Base-by-base conservation (phyloP, 2,113 vertebrate species). In the Oxyura jamaicensis region DNA sequence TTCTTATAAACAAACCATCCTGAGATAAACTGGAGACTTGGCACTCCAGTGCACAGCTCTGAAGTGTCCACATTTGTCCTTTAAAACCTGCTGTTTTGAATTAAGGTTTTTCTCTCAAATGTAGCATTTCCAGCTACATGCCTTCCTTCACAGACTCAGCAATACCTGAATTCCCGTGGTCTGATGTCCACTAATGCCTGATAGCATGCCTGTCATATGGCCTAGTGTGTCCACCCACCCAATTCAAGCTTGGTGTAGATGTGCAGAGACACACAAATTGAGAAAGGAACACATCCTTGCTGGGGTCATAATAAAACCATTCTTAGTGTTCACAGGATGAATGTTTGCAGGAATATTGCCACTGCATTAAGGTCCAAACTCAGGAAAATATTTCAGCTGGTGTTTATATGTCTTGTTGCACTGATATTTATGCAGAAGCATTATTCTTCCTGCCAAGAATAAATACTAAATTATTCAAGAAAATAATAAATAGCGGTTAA, bases 1-100 rank as follows among this genome's bases (percentile, higher is more conserved):
- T 74, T 77, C 77, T 65, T 86, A 67, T 83, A 93, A 86, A 83
- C 50, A 91, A 95, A 90, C 17, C 25, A 39, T 79, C 66, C 76
- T 73, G 69, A 78, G 66, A 93, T 53, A 82, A 95, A 82, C 48
- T 58, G 80, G 41, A 92, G 93, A 71, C 58, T 84, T 94, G 73
- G 76, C 66, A 53, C 41, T 84, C 26, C 65, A 69, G 46, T 42
- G 52, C 53, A 65, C 26, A 84, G 48, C 39, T 82, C 73, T 68
- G 46, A 56, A 79, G 58, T 6, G 44, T 53, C 39, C 23, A 48
- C 28, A 10, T 76, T 93, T 82, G 48, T 78, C 42, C 69, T 84
- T 84, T 69, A 79, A 62, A 56, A 13, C 75, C 69, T 84, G 39
- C 69, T 88, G 62, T 19, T 75, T 79, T 82, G 58, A 92, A 62